Percentiles rank a stretch among this genome's conserved stretches.
Conservation (phyloP, 1,140 invertebrate species). For the Uloborus diversus region DNA sequence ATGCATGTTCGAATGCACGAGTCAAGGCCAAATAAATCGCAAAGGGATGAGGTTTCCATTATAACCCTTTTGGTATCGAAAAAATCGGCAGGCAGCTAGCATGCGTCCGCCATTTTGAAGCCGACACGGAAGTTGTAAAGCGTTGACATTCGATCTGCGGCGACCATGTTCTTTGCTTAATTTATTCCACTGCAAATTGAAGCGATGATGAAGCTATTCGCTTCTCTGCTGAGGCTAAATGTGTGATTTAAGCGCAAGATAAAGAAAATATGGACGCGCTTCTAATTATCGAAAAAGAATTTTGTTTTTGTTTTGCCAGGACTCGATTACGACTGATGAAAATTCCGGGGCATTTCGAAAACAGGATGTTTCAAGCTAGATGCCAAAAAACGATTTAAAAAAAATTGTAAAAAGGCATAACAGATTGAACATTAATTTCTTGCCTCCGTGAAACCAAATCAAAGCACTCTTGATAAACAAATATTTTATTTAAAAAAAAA, state of each 20-base stretch:
- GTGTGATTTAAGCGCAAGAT: slow-evolving; percentile 26
- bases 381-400: too few species aligned
- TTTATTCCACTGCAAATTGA: slow-evolving; percentile 38
- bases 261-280: slow-evolving; percentile 4
- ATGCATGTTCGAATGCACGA: not conserved
- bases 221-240: slow-evolving; percentile 25
- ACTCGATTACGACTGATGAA: too few species aligned
- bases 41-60: too few species aligned
- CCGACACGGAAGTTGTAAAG: slow-evolving; percentile 6
- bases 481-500: too few species aligned
- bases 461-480: too few species aligned
- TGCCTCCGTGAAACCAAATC: too few species aligned
- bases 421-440: too few species aligned
- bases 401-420: too few species aligned
- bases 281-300: not conserved
- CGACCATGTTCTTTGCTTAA: slow-evolving; percentile 29
- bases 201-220: slow-evolving; percentile 13
- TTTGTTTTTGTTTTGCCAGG: not conserved
- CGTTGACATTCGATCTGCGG: slow-evolving; percentile 1
- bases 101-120: slow-evolving; percentile 18
- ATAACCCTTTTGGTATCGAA: too few species aligned
- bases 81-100: not conserved
- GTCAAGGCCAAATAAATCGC: too few species aligned
- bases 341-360: too few species aligned
- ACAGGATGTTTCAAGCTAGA: too few species aligned